A percentile compares a stretch with the other conserved stretches of the same genome.
These are phyloP conservation scores for Acrobasis consociella DNA, from an alignment of 2,888 invertebrate species.

Conservation along the genomic window DNA sequence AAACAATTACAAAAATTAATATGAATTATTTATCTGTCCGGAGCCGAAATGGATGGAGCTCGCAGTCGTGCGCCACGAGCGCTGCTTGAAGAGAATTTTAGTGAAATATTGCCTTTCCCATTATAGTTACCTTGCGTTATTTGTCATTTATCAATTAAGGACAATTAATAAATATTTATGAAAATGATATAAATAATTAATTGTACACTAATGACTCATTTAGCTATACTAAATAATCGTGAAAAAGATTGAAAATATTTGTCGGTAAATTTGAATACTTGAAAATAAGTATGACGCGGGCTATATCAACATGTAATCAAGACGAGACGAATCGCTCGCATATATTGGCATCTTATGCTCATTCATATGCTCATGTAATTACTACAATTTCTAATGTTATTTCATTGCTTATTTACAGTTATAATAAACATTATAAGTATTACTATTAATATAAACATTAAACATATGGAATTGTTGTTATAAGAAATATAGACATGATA, in stretches of 20 bases:
- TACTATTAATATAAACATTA: background rate
- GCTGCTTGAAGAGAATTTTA: background rate
- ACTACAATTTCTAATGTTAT: no score
- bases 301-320: no score
- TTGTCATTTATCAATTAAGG: background rate
- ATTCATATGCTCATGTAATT: no score
- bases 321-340: no score
- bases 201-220: no score
- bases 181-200: background rate
- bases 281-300: no score
- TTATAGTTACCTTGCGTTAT: background rate
- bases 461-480: background rate
- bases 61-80: slow-evolving; percentile 17
- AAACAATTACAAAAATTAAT: slow-evolving; percentile 47
- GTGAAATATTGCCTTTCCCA: background rate
- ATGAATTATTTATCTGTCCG: slow-evolving; percentile 26
- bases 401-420: background rate
- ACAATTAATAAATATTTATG: background rate
- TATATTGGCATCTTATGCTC: no score
- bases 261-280: no score
- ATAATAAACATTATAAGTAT: background rate
- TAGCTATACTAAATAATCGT: no score
- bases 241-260: no score
- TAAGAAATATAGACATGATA: background rate
- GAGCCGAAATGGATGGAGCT: slow-evolving; percentile 8